Conservation (phyloP, 2,888 invertebrate genomes). For the Phortica magna region DNA sequence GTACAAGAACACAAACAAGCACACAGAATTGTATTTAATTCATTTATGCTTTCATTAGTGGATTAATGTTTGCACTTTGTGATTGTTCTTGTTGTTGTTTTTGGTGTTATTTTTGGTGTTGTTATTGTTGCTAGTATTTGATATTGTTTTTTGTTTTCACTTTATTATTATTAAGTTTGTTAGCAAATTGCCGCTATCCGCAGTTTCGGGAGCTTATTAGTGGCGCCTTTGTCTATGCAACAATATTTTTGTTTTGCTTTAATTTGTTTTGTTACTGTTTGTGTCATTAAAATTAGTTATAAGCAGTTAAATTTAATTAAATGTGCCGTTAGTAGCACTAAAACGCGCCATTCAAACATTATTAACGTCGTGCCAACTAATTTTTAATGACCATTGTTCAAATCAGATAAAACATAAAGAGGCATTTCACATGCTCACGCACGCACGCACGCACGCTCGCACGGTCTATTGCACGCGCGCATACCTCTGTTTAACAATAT, state of each 20-base stretch:
- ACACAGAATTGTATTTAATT: conserved; percentile 40
- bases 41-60: conserved; percentile 50
- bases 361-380: background rate
- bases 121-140: background rate
- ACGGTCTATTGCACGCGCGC: background rate
- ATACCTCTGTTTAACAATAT: background rate
- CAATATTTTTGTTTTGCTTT: background rate
- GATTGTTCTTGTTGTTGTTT: background rate
- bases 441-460: too few relatives aligned
- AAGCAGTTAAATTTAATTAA: conserved; percentile 32
- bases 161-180: background rate
- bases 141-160: background rate
- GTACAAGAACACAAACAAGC: background rate
- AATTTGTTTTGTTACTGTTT: background rate
- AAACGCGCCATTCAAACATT: background rate
- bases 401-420: background rate
- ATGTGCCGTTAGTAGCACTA: background rate
- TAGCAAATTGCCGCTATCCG: background rate
- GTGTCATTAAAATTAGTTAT: conserved; percentile 24
- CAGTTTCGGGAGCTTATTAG: background rate
- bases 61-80: conserved; percentile 44
- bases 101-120: background rate
- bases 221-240: conserved; percentile 13
- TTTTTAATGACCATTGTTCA: conserved; percentile 2
- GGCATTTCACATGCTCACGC: background rate